Percentiles rank a stretch among this genome's conserved stretches.
Conservation (phyloP, 2,797 vertebrate genomes). For the Rhinatrema bivittatum region DNA sequence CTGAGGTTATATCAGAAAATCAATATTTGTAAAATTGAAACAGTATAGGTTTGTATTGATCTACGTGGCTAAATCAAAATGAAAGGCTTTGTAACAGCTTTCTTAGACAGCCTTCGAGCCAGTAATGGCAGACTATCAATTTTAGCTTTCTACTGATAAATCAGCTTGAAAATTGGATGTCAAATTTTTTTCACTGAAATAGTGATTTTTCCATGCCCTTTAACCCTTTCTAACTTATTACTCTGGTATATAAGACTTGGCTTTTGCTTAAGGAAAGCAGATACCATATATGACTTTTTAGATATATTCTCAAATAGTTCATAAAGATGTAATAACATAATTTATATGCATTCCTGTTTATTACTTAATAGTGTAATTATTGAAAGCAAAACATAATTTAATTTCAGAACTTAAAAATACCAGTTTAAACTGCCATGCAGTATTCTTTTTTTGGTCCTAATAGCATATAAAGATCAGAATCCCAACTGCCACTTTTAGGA, state of each 20-base stretch:
- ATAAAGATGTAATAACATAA: slow-evolving; percentile 11
- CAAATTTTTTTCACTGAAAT: slow-evolving; percentile 74
- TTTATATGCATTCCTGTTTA: slow-evolving; percentile 9
- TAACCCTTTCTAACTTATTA: slow-evolving; percentile 80
- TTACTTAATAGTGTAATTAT: slow-evolving; percentile 4
- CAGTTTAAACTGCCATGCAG: not conserved
- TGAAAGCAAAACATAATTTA: slow-evolving; percentile 9
- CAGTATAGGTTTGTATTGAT: slow-evolving; percentile 99
- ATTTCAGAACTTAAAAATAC: no score
- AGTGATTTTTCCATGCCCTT: slow-evolving; percentile 80
- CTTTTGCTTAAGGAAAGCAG: slow-evolving; percentile 66
- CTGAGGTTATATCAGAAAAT: slow-evolving; percentile 86
- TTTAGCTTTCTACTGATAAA: slow-evolving; percentile 98
- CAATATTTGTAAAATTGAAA: slow-evolving; percentile 98
- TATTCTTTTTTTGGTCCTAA: slow-evolving; percentile 13
- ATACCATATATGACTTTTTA: slow-evolving; percentile 65
- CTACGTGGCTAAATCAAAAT: slow-evolving; percentile 85
- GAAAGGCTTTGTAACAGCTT: slow-evolving; percentile 90
- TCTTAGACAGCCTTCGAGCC: slow-evolving; percentile 78
- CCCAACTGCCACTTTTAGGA: no score
- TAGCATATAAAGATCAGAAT: slow-evolving; percentile 21
- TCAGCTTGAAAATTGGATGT: slow-evolving; percentile 99
- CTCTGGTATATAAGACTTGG: slow-evolving; percentile 90
- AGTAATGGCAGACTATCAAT: slow-evolving; percentile 98
- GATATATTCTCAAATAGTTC: slow-evolving; percentile 57